Evolutionary conservation across 2,797 vertebrate genomes (phyloP), one percentile per base, ranked within the genome.

Genomic region (Chelidonichthys spinosus): DNA sequence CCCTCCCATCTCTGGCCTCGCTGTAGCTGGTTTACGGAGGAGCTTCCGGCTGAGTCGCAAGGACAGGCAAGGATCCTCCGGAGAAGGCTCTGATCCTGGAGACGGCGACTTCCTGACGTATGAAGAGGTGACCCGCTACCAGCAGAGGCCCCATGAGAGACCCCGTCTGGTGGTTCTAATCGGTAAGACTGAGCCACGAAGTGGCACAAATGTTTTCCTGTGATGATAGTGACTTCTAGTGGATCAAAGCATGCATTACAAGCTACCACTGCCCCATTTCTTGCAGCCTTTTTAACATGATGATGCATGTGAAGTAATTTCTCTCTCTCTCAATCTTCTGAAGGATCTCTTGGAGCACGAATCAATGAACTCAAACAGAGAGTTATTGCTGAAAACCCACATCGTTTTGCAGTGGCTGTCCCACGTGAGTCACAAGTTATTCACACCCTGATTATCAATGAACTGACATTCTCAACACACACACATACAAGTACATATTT

Each of bases 351-450:
- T 35, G 97, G 97, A 59, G 97, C 97, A 39, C 94, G 84, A 18
- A 95, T 98, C 82, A 97, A 97, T 44, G 97, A 99, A 82, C 95
- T 99, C 76, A 99, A 98, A 88, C 97, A 98, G 90, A 95, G 96
- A 70, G 93, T 99, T 69, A 97, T 99, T 68, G 94, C 96, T 0
- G 97, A 99, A 90, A 97, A 98, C 88, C 97, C 97, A 0, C 96
- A 98, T 86, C 96, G 95, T 46, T 98, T 97, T 1, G 97, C 96
- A 0, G 97, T 98, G 53, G 97, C 97, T 2, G 95, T 99, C 63
- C 97, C 97, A 69, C 96, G 97, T 99, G 90, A 96, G 97, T 95
- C 39, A 56, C 4, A 11, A 33, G 8, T 25, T 56, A 37, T 2
- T 47, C 18, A 4, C 9, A 9, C 10, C 18, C 4, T 17, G 4